Conservation (phyloP, 2,113 vertebrate genomes). For the Plecotus auritus region DNA sequence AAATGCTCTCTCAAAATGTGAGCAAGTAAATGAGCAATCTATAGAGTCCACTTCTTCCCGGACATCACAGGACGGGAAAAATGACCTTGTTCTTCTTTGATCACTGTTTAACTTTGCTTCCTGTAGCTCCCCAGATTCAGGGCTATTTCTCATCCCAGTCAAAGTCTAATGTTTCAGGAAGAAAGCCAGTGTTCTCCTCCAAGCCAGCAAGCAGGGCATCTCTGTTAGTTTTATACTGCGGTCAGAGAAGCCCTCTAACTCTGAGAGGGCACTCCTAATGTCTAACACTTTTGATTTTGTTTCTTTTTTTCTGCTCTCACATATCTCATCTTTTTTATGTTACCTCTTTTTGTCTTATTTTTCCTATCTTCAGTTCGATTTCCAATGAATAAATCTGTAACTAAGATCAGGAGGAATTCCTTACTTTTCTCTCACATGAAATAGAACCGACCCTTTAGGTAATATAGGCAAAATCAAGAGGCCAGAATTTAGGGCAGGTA, state of each 20-base stretch:
- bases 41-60: neutral
- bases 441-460: neutral
- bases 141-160: neutral
- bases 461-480: neutral
- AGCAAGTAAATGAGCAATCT: neutral
- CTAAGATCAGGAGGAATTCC: neutral
- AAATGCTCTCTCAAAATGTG: slow-evolving; percentile 1
- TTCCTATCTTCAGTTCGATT: neutral
- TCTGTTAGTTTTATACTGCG: neutral
- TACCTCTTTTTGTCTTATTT: neutral
- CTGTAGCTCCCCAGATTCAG: neutral
- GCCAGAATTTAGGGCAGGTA: neutral
- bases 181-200: neutral
- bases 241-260: neutral
- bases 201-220: neutral
- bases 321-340: neutral
- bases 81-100: neutral
- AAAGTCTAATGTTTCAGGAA: neutral
- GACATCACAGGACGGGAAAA: neutral
- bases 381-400: neutral
- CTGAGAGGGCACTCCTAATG: neutral
- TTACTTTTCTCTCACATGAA: neutral
- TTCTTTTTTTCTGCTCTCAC: neutral
- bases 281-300: neutral
- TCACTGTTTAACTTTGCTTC: neutral